Evolutionary conservation across 2,113 vertebrate species (phyloP).

Genomic region (Lophochroa leadbeateri): DNA sequence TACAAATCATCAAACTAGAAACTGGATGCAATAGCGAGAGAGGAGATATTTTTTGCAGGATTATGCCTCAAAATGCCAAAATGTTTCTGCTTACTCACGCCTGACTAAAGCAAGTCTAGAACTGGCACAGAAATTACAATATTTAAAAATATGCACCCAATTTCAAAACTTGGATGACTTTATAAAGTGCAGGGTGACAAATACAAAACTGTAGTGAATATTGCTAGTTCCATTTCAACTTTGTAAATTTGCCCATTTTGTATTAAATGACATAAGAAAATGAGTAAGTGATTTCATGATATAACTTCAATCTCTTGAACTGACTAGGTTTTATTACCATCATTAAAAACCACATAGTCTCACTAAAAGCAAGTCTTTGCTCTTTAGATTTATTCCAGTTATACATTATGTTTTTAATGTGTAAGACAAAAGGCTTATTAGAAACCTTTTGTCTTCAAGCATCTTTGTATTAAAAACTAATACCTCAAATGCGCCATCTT

Average conservation of each 20-base stretch:
- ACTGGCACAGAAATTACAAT: not conserved
- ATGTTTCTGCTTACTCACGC: not conserved
- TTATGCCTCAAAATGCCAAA: not conserved
- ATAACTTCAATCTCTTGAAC: not conserved
- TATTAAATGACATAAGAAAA: not conserved
- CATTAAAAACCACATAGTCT: not conserved
- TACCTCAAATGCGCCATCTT: not conserved
- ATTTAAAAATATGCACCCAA: not conserved
- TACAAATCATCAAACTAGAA: not conserved
- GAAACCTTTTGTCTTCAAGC: not conserved
- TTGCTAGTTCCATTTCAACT: not conserved
- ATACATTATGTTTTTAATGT: not conserved
- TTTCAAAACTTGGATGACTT: not conserved
- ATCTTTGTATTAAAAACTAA: not conserved
- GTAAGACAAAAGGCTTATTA: not conserved
- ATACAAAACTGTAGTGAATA: not conserved
- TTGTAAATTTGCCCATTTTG: not conserved
- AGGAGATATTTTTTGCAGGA: not conserved
- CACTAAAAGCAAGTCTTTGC: not conserved
- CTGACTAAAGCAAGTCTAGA: not conserved
- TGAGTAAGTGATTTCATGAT: not conserved
- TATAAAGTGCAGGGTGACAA: not conserved
- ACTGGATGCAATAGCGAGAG: not conserved
- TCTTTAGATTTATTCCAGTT: not conserved
- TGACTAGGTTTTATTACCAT: not conserved